A percentile compares a stretch with the other conserved stretches of the same genome.
These are phyloP conservation scores for Meleagris gallopavo DNA, from an alignment of 2,113 vertebrate genomes.

Conservation along the genomic window DNA sequence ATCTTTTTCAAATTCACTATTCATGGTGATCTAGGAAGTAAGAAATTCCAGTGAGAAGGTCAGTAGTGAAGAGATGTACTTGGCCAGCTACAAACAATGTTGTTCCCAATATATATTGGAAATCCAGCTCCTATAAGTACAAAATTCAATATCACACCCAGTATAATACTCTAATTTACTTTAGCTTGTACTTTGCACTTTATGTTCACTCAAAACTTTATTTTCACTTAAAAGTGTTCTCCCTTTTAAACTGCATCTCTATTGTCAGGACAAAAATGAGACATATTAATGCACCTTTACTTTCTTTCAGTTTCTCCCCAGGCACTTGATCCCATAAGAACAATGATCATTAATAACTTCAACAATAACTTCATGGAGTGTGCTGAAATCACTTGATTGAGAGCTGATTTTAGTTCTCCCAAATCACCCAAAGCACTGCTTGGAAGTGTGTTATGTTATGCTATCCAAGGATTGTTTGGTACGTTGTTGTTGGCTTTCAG, in stretches of 20 bases:
- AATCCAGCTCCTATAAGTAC: background rate
- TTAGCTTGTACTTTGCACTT: constrained; percentile 9
- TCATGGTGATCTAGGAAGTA: constrained; percentile 71
- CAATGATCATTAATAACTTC: background rate
- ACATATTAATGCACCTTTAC: background rate
- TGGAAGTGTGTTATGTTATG: background rate
- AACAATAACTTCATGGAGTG: background rate
- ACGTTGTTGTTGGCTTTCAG: background rate
- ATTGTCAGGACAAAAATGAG: background rate
- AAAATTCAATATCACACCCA: background rate
- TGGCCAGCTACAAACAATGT: background rate
- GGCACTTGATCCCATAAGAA: background rate
- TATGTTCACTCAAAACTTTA: background rate
- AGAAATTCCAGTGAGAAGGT: background rate
- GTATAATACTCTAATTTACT: background rate
- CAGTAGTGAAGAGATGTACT: background rate
- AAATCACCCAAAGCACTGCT: background rate
- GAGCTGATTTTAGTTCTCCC: background rate
- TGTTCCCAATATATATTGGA: background rate
- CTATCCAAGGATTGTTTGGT: background rate
- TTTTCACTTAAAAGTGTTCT: background rate
- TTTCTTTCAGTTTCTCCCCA: background rate
- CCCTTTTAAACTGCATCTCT: background rate
- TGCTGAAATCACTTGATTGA: background rate
- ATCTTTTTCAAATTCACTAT: constrained; percentile 81